Percentiles rank a stretch among this genome's conserved stretches.
Evolutionary conservation across 1,140 invertebrate genomes (phyloP).

Genomic region (Tenebrio molitor): DNA sequence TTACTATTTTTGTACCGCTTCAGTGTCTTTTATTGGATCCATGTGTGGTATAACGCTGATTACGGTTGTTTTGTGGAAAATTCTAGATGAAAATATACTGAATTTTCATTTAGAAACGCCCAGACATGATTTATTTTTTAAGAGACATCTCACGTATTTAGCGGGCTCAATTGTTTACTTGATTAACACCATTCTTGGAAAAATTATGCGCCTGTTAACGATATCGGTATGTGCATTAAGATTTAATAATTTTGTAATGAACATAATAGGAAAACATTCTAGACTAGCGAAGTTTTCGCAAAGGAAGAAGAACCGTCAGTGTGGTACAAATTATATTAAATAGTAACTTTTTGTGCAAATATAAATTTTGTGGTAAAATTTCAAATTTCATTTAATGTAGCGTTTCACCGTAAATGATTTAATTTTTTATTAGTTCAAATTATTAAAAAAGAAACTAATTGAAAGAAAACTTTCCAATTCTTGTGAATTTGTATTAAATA

Average conservation of each 20-base stretch:
- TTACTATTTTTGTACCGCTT: slow-evolving; percentile 10
- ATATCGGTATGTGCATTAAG: slow-evolving; percentile 44
- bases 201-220: slow-evolving; percentile 49
- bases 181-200: slow-evolving; percentile 43
- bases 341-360: too few relatives aligned
- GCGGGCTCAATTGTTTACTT: slow-evolving; percentile 44
- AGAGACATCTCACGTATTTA: slow-evolving; percentile 45
- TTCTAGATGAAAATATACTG: slow-evolving; percentile 48
- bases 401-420: too few relatives aligned
- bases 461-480: not conserved
- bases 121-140: slow-evolving; percentile 38
- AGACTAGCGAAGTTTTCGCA: slow-evolving; percentile 40
- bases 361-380: too few relatives aligned
- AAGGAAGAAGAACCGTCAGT: not conserved
- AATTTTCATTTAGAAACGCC: slow-evolving; percentile 45
- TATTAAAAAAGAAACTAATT: too few relatives aligned
- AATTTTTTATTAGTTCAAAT: too few relatives aligned
- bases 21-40: slow-evolving; percentile 26
- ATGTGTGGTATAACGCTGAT: slow-evolving; percentile 49
- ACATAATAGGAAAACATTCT: too few relatives aligned
- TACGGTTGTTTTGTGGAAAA: slow-evolving; percentile 49
- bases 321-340: slow-evolving; percentile 17
- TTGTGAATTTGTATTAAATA: not conserved
- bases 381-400: too few relatives aligned
- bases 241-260: too few relatives aligned